Evolutionary conservation across 2,888 invertebrate species (phyloP), one percentile per base, ranked within the genome.

Genomic region (Malacosoma neustria): DNA sequence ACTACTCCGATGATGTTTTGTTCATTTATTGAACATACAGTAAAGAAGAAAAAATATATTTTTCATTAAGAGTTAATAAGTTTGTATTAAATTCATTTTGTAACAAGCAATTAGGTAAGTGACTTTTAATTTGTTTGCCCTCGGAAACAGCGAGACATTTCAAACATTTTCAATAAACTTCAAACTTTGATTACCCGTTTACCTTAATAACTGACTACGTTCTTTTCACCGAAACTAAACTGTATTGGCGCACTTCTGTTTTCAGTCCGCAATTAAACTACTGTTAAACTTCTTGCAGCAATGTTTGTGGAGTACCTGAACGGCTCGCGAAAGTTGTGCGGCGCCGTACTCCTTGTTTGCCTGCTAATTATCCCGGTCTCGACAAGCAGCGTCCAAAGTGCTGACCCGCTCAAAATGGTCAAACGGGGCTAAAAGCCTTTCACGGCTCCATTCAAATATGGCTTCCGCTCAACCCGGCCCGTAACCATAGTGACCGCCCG

Each of bases 281-380:
- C 76, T 81, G 84, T 80, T 81, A 81, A 85, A 85, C 66, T 85
- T 82, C 81, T 80, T 81, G 81, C 80, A 74, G 74, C 69, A 59
- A 65, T 82, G 74, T 84, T 84, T 82, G 80, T 72, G 57, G 71
- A 79, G 77, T 75, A 82, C 84, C 84, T 82, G 81, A 76, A 72
- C 61, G 73, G 74, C 62, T 72, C 58, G 72, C 64, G 60, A 73
- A 82, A 84, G 73, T 84, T 82, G 67, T 66, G 60, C 77, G 62
- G 62, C 63, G 52, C 62, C 57, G 61, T 48, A 64, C 54, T 68
- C 67, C 76, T 73, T 84, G 84, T 85, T 84, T 84, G 82, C 79
- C 72, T 67, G 73, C 85, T 84, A 85, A 84, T 85, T 85, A 84
- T 79, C 79, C 65, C 72, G 60, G 60, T 61, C 65, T 67, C 57